Evolutionary conservation across 2,113 vertebrate species (phyloP), one percentile per base, ranked within the genome.

Genomic region (Puffinus mauretanicus): DNA sequence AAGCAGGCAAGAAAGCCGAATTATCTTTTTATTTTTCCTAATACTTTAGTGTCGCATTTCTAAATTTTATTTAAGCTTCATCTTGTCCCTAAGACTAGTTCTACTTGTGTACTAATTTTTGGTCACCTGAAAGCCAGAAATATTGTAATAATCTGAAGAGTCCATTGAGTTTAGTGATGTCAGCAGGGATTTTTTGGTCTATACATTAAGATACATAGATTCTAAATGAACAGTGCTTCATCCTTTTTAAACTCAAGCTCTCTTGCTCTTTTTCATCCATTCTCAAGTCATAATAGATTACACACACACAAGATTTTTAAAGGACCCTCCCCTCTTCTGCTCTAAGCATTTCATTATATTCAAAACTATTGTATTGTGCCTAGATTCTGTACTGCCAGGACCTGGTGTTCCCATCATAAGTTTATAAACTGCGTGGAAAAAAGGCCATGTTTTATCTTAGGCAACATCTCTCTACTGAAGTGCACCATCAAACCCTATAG

Each of bases 1-100:
- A 84, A 83, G 22, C 5, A 65, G 77, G 40, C 17, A 69, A 49
- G 46, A 66, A 32, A 70, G 32, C 2, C 34, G 20, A 88, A 82
- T 65, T 65, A 46, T 27, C 8, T 54, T 57, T 46, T 77, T 18
- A 10, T 70, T 52, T 87, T 57, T 19, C 22, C 20, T 85, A 65
- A 82, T n/a, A 66, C 40, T 65, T 65, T 3, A 40, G 7, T 20
- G 12, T 38, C 0, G 0, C 2, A 55, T 52, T 54, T 88, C 47
- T 62, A 72, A 88, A 64, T 55, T 71, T 60, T 67, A 46, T 46
- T 86, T 76, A 60, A 88, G 66, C 12, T 76, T 82, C 25, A 58
- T 32, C 25, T 72, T 69, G 22, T 51, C 19, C 62, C 54, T 55
- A 80, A 82, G 61, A 82, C 57, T 29, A 72, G 22, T 69, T 77